phyloP scores from a whole-genome alignment of 2,797 vertebrate genomes.

The Spheniscus humboldti region DNA sequence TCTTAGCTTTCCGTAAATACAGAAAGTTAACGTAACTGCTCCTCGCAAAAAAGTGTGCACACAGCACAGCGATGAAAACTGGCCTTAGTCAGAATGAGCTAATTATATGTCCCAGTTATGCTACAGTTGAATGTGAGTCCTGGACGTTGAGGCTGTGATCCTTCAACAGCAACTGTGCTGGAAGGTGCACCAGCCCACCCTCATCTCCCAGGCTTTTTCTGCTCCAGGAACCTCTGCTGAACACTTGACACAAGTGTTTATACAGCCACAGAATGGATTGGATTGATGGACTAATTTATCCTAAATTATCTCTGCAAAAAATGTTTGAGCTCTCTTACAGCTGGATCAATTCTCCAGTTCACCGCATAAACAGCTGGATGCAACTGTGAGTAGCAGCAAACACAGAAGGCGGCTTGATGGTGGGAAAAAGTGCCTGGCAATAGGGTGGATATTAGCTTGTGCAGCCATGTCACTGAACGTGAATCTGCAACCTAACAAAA shows the following conservation, averaged over 20 bases:
- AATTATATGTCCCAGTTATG: not conserved
- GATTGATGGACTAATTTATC: conserved; percentile 48
- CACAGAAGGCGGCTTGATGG: not conserved
- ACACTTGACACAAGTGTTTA: not conserved
- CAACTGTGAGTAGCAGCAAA: not conserved
- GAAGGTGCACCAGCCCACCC: not conserved
- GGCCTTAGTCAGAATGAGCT: not conserved
- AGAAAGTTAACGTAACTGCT: not conserved
- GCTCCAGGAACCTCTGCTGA: not conserved
- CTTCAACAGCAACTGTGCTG: not conserved
- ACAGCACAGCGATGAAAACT: not conserved
- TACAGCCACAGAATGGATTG: conserved; percentile 42
- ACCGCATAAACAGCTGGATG: conserved; percentile 2
- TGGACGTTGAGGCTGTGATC: not conserved
- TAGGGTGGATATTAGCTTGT: not conserved
- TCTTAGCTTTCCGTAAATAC: not conserved
- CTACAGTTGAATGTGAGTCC: not conserved
- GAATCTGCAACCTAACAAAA: not conserved
- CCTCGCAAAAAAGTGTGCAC: not conserved
- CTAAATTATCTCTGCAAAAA: conserved; percentile 26
- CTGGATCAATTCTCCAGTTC: conserved; percentile 19
- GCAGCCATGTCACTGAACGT: fast-evolving
- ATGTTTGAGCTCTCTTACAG: not conserved
- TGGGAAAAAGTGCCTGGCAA: not conserved
- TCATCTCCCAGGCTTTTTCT: not conserved